Evolutionary conservation across 2,797 vertebrate genomes (phyloP), one percentile per base, ranked within the genome.

Genomic region (Poeciliopsis presidionis): DNA sequence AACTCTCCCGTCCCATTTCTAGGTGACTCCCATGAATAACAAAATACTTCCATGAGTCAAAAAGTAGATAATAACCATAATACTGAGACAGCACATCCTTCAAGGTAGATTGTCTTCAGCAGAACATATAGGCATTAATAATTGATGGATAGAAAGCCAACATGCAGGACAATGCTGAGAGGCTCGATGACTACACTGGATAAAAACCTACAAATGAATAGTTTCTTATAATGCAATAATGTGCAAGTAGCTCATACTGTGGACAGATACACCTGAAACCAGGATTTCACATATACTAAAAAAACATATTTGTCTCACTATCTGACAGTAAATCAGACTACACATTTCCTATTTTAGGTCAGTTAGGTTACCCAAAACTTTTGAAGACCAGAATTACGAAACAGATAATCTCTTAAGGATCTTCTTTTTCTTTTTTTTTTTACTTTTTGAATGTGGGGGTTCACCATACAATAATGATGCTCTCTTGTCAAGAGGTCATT

Each of bases 51-150:
- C 89, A 92, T 87, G 91, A 93, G 87, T 93, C 91, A 90, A 92
- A 91, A 90, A 88, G 82, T 74, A 88, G 91, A 93, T 91, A 92
- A 92, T 93, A 92, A 86, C 89, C 85, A 91, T 91, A 91, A 93
- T 88, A 92, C 88, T 85, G 88, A 91, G 92, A 93, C 90, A 93
- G 91, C 91, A 90, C 86, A 94, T 93, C 87, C 84, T 88, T 94
- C 90, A 93, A 89, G 87, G 83, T 86, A 91, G 83, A 92, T 85
- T 90, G 83, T 93, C 90, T 92, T 86, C 81, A 85, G 87, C 80
- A 91, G 84, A 93, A 92, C 88, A 89, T 87, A 82, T 90, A 90
- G 78, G 78, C 90, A 94, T 94, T 90, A 93, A 94, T 92, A 94
- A 95, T 94, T 92, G 89, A 94, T 94, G 75, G 90, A 87, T 53